Evolutionary conservation across 2,888 invertebrate species (phyloP).

Genomic region (Acronicta alni): DNA sequence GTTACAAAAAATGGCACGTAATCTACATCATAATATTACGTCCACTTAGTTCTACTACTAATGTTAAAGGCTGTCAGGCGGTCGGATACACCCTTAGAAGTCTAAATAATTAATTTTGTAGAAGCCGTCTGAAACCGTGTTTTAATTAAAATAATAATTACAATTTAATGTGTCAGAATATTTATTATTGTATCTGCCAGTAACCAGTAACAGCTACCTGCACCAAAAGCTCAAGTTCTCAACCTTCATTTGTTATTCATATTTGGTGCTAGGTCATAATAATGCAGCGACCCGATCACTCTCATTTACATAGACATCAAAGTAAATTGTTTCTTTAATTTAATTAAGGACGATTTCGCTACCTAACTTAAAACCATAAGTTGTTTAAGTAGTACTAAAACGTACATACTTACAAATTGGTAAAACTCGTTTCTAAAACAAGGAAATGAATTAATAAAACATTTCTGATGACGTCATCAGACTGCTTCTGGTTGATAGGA

Average conservation of each 20-base stretch:
- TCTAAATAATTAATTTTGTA: constrained; percentile 1
- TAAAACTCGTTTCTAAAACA: neutral
- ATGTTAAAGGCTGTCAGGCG: too few species aligned
- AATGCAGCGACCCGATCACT: constrained; percentile 42
- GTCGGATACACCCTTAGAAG: neutral
- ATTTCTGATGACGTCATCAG: neutral
- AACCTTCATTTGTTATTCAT: constrained; percentile 32
- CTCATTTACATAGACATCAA: constrained; percentile 11
- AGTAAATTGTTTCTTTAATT: constrained; percentile 8
- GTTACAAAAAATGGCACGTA: too few species aligned
- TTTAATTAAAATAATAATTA: constrained; percentile 34
- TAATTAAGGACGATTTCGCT: too few species aligned
- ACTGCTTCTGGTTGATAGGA: too few species aligned
- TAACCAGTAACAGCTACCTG: constrained; percentile 8
- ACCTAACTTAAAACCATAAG: too few species aligned
- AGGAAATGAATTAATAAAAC: neutral
- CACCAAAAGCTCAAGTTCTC: constrained; percentile 6
- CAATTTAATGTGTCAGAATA: neutral
- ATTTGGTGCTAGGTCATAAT: constrained; percentile 36
- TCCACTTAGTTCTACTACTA: too few species aligned
- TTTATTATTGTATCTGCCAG: neutral
- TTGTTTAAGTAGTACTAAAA: too few species aligned
- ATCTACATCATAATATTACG: too few species aligned
- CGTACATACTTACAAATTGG: neutral
- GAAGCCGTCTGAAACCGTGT: neutral